These are phyloP conservation scores for Litoditis marina DNA, from an alignment of 2,888 invertebrate genomes.

Conservation along the genomic window DNA sequence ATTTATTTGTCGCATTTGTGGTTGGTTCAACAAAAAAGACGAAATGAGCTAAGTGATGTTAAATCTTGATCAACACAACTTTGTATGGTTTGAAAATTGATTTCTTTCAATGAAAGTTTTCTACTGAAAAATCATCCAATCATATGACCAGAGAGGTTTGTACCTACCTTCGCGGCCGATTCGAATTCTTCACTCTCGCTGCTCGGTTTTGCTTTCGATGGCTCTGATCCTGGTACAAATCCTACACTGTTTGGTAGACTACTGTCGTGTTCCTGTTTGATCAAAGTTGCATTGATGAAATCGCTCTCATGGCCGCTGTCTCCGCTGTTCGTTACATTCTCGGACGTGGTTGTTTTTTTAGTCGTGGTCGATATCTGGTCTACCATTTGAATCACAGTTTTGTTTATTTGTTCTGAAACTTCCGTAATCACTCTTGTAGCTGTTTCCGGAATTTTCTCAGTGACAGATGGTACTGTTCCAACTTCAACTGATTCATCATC, in stretches of 20 bases:
- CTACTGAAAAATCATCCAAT: too few species aligned
- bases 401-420: too few species aligned
- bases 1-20: too few species aligned
- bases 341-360: background rate
- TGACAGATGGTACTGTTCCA: background rate
- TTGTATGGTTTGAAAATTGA: background rate
- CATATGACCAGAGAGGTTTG: too few species aligned
- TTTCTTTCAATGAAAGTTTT: conserved; percentile 3
- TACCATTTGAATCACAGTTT: too few species aligned
- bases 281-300: conserved; percentile 9
- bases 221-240: conserved; percentile 41
- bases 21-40: too few species aligned
- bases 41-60: too few species aligned
- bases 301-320: background rate
- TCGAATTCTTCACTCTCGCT: conserved; percentile 15
- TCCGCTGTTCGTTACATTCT: background rate
- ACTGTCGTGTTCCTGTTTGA: conserved; percentile 12
- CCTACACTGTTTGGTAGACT: conserved; percentile 38
- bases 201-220: conserved; percentile 20
- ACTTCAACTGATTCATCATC: too few species aligned
- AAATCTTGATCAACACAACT: too few species aligned
- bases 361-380: background rate
- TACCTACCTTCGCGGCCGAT: too few species aligned
- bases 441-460: background rate
- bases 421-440: too few species aligned